Evolutionary conservation across 2,888 invertebrate species (phyloP), one percentile per base, ranked within the genome.

Genomic region (Lottia gigantea): DNA sequence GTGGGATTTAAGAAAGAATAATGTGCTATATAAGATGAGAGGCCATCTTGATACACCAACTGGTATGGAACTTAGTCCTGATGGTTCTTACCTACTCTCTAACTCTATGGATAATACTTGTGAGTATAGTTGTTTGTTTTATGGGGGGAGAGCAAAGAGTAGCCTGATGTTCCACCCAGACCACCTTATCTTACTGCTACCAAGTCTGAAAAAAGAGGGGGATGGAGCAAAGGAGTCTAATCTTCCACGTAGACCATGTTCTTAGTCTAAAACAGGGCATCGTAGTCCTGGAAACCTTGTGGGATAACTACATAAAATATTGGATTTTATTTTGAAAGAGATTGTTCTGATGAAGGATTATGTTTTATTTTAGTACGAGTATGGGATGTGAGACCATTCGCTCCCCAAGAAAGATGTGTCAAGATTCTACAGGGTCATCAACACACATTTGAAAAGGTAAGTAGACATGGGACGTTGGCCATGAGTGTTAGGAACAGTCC

Each of bases 21-120:
- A 94, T 69, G 73, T 87, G 71, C 90, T 96, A 65, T 95, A 95
- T 85, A 92, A 92, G 78, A 91, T 99, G 85, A 92, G 94, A 79
- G 99, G 99, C 0, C 99, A 99, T 83, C 93, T 95, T 0, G 99
- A 99, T 85, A 96, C 98, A 0, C 92, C 99, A 8, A 99, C 99
- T 11, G 97, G 91, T 1, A 75, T 99, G 78, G 91, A 94, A 0
- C 90, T 97, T 15, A 95, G 95, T 74, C 91, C 91, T 40, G 91
- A 91, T 79, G 91, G 91, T 1, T 89, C 89, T 46, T 97, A 96
- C 87, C 91, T 99, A 15, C 90, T 99, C 19, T 95, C 97, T 0
- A 99, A 98, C 90, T 92, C 96, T 0, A 98, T 99, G 98, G 99
- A 99, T 88, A 95, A 95, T 86, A 95, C 96, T 40, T 86, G 90